Evolutionary conservation across 2,888 invertebrate genomes (phyloP).

Genomic region (Syrista parreyssii): DNA sequence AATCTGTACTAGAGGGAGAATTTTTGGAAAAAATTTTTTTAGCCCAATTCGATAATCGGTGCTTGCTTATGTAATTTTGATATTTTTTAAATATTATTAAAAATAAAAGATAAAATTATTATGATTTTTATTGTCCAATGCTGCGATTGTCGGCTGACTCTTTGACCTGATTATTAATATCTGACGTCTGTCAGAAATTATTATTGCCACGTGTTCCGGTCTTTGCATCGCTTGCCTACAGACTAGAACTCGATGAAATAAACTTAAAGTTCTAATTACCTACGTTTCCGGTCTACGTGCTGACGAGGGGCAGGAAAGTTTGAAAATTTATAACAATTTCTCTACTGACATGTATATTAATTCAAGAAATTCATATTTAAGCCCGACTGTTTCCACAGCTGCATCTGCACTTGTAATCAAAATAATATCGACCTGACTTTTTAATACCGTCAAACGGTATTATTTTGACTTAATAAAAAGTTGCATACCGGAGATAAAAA

Average conservation of each 20-base stretch:
- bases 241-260: neutral
- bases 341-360: neutral
- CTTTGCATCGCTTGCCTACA: neutral
- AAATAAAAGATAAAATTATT: neutral
- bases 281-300: too few relatives aligned
- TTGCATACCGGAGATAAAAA: too few relatives aligned
- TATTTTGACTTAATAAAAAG: too few relatives aligned
- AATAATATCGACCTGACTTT: too few relatives aligned
- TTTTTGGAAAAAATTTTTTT: too few relatives aligned
- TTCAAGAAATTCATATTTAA: neutral
- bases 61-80: neutral
- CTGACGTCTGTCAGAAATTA: neutral
- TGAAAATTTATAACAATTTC: neutral
- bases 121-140: neutral
- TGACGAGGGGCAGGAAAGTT: neutral
- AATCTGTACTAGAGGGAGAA: too few relatives aligned
- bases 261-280: too few relatives aligned
- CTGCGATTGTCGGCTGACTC: neutral
- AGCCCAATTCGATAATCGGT: neutral
- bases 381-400: too few relatives aligned
- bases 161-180: neutral
- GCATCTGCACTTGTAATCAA: too few relatives aligned
- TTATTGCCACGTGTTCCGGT: neutral
- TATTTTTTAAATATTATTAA: neutral
- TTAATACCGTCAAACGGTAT: too few relatives aligned